Conservation (phyloP, 1,140 invertebrate species). For the Papilio polyxenes region DNA sequence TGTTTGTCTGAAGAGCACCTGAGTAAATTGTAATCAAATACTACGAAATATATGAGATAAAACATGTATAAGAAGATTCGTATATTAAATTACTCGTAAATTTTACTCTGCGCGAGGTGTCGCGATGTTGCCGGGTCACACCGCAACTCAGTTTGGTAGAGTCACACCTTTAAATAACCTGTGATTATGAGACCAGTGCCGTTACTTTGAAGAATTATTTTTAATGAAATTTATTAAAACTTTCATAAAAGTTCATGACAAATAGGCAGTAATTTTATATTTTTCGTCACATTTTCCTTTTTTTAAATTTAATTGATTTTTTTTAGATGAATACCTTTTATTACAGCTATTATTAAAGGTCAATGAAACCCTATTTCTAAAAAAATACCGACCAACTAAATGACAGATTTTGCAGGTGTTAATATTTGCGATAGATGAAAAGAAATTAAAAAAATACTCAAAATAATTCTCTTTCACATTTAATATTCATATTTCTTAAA, state of each 20-base stretch:
- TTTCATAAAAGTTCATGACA: constrained; percentile 62
- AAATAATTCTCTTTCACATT: too few relatives aligned
- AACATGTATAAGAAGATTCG: constrained; percentile 34
- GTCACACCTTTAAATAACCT: constrained; percentile 65
- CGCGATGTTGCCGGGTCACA: constrained; percentile 54
- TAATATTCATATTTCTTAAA: too few relatives aligned
- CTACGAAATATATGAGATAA: not conserved
- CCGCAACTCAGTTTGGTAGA: constrained; percentile 58
- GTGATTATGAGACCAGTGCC: constrained; percentile 70
- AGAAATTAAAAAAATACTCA: too few relatives aligned
- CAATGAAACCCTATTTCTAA: not conserved
- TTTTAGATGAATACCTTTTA: not conserved
- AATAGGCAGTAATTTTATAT: constrained; percentile 58
- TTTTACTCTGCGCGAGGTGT: constrained; percentile 49
- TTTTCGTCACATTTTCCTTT: not conserved
- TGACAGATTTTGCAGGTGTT: too few relatives aligned
- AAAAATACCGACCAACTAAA: too few relatives aligned
- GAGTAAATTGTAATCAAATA: too few relatives aligned
- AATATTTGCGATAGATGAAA: too few relatives aligned
- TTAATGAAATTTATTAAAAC: constrained; percentile 71
- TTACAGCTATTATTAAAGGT: not conserved
- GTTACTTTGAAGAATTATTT: constrained; percentile 66
- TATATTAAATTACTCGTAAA: constrained; percentile 47
- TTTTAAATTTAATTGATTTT: not conserved
- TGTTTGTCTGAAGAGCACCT: too few relatives aligned